These are phyloP conservation scores for Melinaea menophilus DNA, from an alignment of 2,888 invertebrate genomes.

Conservation along the genomic window DNA sequence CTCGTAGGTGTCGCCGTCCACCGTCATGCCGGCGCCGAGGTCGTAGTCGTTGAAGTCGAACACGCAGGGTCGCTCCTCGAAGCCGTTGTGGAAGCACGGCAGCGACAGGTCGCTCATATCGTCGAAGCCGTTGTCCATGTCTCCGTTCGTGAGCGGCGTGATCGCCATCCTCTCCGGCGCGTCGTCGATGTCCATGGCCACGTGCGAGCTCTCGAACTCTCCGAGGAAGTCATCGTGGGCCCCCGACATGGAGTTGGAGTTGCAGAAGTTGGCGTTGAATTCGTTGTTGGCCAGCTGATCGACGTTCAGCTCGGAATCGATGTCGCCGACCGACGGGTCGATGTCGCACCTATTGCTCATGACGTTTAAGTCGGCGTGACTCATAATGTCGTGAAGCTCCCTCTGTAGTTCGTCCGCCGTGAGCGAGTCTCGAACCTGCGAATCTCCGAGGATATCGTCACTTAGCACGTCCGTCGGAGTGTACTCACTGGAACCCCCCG, in stretches of 20 bases:
- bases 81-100: conserved; percentile 57
- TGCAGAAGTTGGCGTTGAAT: conserved; percentile 55
- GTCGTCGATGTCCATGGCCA: conserved; percentile 46
- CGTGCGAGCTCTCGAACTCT: conserved; percentile 43
- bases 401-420: conserved; percentile 66
- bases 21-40: conserved; percentile 76
- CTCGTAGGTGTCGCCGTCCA: conserved; percentile 74
- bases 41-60: conserved; percentile 82
- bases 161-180: conserved; percentile 57
- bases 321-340: conserved; percentile 45
- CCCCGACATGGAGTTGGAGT: conserved; percentile 51
- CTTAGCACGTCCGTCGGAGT: conserved; percentile 58
- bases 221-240: conserved; percentile 66
- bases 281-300: conserved; percentile 41
- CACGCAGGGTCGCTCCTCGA: conserved; percentile 56
- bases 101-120: conserved; percentile 69
- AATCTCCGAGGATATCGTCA: conserved; percentile 55
- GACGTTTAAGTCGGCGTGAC: conserved; percentile 58
- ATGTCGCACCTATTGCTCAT: conserved; percentile 43
- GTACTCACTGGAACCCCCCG: conserved; percentile 46
- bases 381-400: conserved; percentile 67
- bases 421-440: conserved; percentile 54
- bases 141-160: conserved; percentile 64
- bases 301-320: conserved; percentile 48
- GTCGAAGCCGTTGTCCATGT: conserved; percentile 66